Conservation (phyloP, 2,888 invertebrate species). For the Tenthredo notha region DNA sequence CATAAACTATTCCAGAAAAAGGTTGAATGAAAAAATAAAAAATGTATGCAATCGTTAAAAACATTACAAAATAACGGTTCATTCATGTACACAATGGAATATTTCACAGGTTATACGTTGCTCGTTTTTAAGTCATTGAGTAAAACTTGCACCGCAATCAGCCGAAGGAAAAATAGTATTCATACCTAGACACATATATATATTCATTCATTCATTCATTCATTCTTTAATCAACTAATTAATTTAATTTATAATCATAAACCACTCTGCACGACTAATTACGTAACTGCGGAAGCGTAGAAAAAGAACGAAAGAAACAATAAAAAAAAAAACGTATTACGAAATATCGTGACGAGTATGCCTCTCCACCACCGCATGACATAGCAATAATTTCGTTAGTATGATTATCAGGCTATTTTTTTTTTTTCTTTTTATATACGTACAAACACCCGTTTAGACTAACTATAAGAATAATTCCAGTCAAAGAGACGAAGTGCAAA, state of each 20-base stretch:
- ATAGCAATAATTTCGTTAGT: conserved; percentile 9
- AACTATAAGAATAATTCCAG: not conserved
- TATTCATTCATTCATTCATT: not conserved
- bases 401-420: not conserved
- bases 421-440: not conserved
- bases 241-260: conserved; percentile 4
- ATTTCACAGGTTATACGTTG: not conserved
- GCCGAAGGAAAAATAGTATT: not conserved
- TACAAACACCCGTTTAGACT: not conserved
- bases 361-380: not conserved
- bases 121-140: not conserved
- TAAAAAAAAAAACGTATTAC: not conserved
- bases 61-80: conserved; percentile 4
- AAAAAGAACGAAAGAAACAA: not conserved
- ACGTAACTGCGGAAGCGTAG: conserved; percentile 15
- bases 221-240: not conserved
- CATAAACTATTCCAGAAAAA: not conserved
- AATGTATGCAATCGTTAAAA: not conserved
- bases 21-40: not conserved
- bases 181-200: not conserved
- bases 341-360: not conserved
- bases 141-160: not conserved
- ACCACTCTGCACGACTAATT: not conserved
- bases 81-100: not conserved
- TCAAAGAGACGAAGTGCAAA: not conserved